A percentile compares a stretch with the other conserved stretches of the same genome.
These are phyloP conservation scores for Aradophagus sp. DNA, from an alignment of 1,140 invertebrate species.

Conservation along the genomic window DNA sequence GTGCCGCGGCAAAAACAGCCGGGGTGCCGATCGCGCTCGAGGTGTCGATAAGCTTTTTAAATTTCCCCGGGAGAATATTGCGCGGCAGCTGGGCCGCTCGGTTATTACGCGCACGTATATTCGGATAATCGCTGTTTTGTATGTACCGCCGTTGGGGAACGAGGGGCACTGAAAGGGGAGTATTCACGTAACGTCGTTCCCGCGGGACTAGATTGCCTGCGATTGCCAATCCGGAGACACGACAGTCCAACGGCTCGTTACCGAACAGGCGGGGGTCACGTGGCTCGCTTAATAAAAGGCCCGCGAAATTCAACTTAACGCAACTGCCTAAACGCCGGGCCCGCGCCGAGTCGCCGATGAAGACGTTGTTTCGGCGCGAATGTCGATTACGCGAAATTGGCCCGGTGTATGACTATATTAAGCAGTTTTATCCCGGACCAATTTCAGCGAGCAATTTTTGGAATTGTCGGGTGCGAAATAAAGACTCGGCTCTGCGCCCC, in stretches of 20 bases:
- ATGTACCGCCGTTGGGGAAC: no score
- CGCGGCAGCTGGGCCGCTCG: constrained; percentile 45
- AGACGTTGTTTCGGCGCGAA: no score
- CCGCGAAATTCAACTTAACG: no score
- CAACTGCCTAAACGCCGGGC: no score
- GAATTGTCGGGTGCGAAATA: no score
- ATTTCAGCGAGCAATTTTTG: no score
- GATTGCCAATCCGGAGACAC: constrained; percentile 23
- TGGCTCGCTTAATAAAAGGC: constrained; percentile 26
- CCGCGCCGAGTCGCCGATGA: no score
- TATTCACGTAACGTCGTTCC: constrained; percentile 23
- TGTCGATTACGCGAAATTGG: no score
- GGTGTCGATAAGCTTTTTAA: constrained; percentile 59
- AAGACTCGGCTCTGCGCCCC: no score
- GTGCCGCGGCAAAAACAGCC: no score
- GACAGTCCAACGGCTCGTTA: constrained; percentile 41
- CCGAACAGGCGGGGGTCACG: constrained; percentile 3
- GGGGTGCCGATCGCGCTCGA: constrained; percentile 44
- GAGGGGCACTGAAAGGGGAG: constrained; percentile 3
- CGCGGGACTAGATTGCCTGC: constrained; percentile 40
- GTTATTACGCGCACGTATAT: constrained; percentile 58
- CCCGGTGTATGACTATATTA: no score
- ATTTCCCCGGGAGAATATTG: constrained; percentile 53
- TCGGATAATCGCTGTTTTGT: constrained; percentile 53
- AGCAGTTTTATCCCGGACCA: no score